phyloP scores from a whole-genome alignment of 2,113 vertebrate species.

The Talpa occidentalis region DNA sequence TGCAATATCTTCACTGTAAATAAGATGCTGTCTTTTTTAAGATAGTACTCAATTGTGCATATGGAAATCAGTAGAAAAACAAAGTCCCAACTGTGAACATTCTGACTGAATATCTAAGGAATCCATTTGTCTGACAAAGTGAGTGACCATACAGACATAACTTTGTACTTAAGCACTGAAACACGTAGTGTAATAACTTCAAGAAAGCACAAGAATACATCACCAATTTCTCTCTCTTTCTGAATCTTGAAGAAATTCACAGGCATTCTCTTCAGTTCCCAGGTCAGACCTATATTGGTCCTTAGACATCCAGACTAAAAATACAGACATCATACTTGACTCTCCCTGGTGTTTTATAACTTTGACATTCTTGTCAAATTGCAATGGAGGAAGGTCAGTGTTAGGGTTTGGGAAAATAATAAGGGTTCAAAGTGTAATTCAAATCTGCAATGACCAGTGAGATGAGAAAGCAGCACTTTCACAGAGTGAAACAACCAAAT shows the following conservation, averaged over 20 bases:
- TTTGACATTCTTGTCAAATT: not conserved
- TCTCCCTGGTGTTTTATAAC: too few species aligned
- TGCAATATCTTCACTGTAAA: not conserved
- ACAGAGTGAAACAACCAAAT: too few species aligned
- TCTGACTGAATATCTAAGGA: not conserved
- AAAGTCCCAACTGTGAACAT: not conserved
- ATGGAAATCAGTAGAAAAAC: not conserved
- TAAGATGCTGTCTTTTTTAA: not conserved
- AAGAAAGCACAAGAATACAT: not conserved
- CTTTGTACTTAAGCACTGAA: not conserved
- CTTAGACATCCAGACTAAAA: not conserved
- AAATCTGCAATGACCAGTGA: not conserved
- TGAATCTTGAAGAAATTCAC: not conserved
- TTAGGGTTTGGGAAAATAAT: not conserved
- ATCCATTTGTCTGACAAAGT: not conserved
- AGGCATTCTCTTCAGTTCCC: not conserved
- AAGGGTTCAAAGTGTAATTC: not conserved
- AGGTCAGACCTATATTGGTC: not conserved
- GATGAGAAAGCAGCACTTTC: not conserved
- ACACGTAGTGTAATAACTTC: not conserved
- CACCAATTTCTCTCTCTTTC: too few species aligned
- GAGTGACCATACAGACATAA: not conserved
- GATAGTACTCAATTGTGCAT: not conserved
- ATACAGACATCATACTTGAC: not conserved
- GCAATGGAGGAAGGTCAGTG: not conserved